Percentiles rank a stretch among this genome's conserved stretches.
Evolutionary conservation across 2,797 vertebrate genomes (phyloP).

Genomic region (Sylvilagus floridanus): DNA sequence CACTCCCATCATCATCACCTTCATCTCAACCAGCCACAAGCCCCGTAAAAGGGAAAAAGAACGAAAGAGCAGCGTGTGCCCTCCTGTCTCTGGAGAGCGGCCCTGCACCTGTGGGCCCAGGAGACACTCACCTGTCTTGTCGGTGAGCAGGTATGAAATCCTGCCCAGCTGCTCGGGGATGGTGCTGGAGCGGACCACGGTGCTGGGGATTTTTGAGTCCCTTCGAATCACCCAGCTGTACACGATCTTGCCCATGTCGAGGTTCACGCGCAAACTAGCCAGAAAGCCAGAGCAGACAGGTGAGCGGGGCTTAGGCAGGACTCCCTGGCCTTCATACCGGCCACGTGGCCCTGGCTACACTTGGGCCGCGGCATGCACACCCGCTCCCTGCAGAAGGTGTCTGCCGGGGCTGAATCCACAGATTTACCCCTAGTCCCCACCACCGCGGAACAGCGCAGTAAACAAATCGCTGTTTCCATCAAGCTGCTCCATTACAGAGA

Average conservation of each 20-base stretch:
- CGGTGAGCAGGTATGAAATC: slow-evolving; percentile 98
- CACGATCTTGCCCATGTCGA: slow-evolving; percentile 99
- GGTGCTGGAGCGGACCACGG: slow-evolving; percentile 97
- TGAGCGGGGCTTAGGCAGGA: fast-evolving
- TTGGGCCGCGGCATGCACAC: fast-evolving
- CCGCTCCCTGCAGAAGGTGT: neutral
- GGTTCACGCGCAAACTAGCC: slow-evolving; percentile 95
- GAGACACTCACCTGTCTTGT: slow-evolving; percentile 94
- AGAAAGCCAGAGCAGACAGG: neutral
- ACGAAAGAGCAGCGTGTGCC: fast-evolving
- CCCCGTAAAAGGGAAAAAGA: neutral
- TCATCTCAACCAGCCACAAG: neutral
- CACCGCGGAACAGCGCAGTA: fast-evolving
- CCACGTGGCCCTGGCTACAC: too few species aligned
- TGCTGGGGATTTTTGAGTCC: slow-evolving; percentile 97
- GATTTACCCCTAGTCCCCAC: fast-evolving
- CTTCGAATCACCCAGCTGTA: slow-evolving; percentile 99
- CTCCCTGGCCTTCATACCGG: fast-evolving
- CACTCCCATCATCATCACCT: fast-evolving
- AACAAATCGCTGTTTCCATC: fast-evolving
- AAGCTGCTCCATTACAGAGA: fast-evolving
- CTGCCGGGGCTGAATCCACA: neutral
- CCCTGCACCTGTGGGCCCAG: neutral
- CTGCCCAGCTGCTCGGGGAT: slow-evolving; percentile 98
- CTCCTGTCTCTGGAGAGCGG: neutral